Evolutionary conservation across 2,113 vertebrate species (phyloP), one percentile per base, ranked within the genome.

Genomic region (Aix galericulata): DNA sequence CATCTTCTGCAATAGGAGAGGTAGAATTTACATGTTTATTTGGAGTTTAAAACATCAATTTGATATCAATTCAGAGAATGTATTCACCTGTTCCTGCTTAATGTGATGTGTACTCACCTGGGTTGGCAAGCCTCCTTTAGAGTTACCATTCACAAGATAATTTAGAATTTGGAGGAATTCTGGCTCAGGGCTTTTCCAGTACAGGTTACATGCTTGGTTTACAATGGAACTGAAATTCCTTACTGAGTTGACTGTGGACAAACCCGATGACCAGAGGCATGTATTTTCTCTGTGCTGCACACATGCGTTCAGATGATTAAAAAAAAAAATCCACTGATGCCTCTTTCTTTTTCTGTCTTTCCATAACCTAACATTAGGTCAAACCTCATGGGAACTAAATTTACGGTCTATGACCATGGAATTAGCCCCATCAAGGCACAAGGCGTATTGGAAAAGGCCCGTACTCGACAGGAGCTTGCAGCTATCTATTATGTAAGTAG

Each of bases 381-480:
- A 87, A 99, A 99, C 97, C 98, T 99, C 74, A 99, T 99, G 98
- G 99, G 99, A 78, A 99, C 99, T 56, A 99, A 99, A 96, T 99
- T 99, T 96, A 99, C 99, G 0, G 99, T 99, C 55, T 99, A 99
- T 48, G 99, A 99, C 96, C 98, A 98, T 11, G 99, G 99, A 36
- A 98, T 98, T 78, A 99, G 98, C 90, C 99, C 99, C 11, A 44
- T 96, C 87, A 99, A 99, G 97, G 98, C 98, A 90, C 98, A 97
- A 32, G 98, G 98, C 59, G 97, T 98, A 68, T 94, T 98, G 87
- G 99, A 99, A 55, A 98, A 99, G 90, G 97, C 97, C 95, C 98
- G 97, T 86, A 98, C 94, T 1, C 98, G 99, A 21, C 99, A 99
- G 97, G 99, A 99, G 91, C 98, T 99, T 32, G 99, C 99, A 6